Evolutionary conservation across 2,888 invertebrate genomes (phyloP).

Genomic region (Melinaea marsaeus): DNA sequence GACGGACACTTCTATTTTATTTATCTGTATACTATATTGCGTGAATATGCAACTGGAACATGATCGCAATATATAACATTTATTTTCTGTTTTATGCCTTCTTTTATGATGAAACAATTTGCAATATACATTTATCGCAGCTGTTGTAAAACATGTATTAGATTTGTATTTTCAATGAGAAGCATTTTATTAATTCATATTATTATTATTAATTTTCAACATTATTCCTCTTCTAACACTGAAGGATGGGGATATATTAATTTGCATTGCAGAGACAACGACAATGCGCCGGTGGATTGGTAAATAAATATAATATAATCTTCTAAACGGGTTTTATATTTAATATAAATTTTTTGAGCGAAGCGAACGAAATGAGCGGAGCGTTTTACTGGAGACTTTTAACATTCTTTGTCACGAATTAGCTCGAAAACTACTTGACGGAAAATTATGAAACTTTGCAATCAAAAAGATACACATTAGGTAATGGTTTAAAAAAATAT

Average conservation of each 20-base stretch:
- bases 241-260: conserved; percentile 43
- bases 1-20: no score
- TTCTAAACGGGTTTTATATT: no score
- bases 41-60: no score
- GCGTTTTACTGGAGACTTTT: no score
- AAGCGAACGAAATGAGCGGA: no score
- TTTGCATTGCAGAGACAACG: conserved; percentile 51
- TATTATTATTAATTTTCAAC: background rate
- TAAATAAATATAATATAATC: conserved; percentile 31
- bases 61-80: background rate
- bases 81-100: background rate
- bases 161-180: background rate
- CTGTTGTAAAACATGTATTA: background rate
- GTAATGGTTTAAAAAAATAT: no score
- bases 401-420: no score
- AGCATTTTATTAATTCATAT: background rate
- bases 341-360: no score
- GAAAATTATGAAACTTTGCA: no score
- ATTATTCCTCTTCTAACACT: conserved; percentile 12
- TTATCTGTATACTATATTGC: no score
- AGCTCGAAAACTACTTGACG: no score
- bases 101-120: background rate
- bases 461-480: no score
- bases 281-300: conserved; percentile 54
- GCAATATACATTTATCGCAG: conserved; percentile 12